phyloP scores from a whole-genome alignment of 2,888 invertebrate species.

The Dorcus parallelipipedus region DNA sequence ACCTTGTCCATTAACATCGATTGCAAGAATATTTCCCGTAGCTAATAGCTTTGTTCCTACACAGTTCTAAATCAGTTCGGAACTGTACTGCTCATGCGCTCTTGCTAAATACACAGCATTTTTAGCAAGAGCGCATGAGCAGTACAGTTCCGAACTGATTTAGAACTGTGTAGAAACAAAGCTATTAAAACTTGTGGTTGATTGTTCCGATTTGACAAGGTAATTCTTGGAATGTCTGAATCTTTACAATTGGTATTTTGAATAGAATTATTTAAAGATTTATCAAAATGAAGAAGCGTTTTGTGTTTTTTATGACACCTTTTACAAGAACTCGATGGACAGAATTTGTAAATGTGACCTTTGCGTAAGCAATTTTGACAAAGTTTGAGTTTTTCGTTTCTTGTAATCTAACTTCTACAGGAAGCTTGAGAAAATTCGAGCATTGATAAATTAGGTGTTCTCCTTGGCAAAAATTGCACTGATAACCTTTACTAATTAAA shows the following conservation, averaged over 20 bases:
- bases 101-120: too few relatives aligned
- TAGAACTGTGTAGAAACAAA: too few relatives aligned
- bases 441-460: neutral
- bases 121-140: too few relatives aligned
- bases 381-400: neutral
- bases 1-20: neutral
- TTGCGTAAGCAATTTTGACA: neutral
- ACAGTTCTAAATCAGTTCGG: too few relatives aligned
- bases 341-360: neutral
- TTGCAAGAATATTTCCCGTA: neutral
- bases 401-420: neutral
- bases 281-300: neutral
- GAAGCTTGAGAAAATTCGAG: neutral
- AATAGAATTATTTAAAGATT: neutral
- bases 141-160: too few relatives aligned
- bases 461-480: neutral
- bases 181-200: neutral
- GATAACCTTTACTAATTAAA: neutral
- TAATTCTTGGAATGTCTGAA: neutral
- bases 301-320: neutral
- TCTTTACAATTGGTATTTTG: neutral
- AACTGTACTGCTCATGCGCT: too few relatives aligned
- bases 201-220: neutral
- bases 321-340: neutral
- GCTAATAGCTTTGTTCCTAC: too few relatives aligned